A percentile compares a stretch with the other conserved stretches of the same genome.
These are phyloP conservation scores for Drosophila ananassae DNA, from an alignment of 1,140 invertebrate species.

Conservation along the genomic window DNA sequence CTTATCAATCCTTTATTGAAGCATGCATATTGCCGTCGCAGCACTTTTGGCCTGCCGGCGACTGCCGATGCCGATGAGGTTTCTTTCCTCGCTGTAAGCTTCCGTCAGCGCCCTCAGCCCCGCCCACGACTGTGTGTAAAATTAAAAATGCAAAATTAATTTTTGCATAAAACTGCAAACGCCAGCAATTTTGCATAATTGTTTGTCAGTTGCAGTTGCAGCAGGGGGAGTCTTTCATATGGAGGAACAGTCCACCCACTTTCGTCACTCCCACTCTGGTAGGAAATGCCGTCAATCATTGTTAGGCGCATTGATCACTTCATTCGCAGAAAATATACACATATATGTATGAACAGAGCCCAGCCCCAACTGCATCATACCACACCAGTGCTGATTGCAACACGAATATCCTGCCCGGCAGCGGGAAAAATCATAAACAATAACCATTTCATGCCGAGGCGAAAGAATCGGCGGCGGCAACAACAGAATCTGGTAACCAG, in stretches of 20 bases:
- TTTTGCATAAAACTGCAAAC: constrained; percentile 73
- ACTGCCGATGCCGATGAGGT: neutral
- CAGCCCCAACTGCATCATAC: constrained; percentile 2
- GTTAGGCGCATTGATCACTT: constrained; percentile 78
- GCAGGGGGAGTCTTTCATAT: constrained; percentile 11
- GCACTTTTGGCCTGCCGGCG: constrained; percentile 26
- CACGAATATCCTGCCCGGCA: constrained; percentile 50
- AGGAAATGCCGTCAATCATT: constrained; percentile 76
- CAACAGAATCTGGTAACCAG: constrained; percentile 39
- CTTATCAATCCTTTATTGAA: constrained; percentile 74
- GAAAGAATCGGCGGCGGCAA: constrained; percentile 18
- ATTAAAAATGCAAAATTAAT: constrained; percentile 84
- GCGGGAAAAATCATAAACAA: constrained; percentile 65
- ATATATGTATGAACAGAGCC: constrained; percentile 1
- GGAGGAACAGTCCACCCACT: neutral
- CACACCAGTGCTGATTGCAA: constrained; percentile 60
- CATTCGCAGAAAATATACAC: constrained; percentile 31
- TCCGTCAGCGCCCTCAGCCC: neutral
- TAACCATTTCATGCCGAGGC: constrained; percentile 53
- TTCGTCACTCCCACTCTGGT: neutral
- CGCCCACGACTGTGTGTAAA: constrained; percentile 34
- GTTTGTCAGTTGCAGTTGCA: constrained; percentile 65
- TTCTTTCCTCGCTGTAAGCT: constrained; percentile 6
- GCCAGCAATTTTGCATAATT: constrained; percentile 81
- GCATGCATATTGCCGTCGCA: constrained; percentile 23